phyloP scores from a whole-genome alignment of 2,113 vertebrate species.

The Neomonachus schauinslandi region DNA sequence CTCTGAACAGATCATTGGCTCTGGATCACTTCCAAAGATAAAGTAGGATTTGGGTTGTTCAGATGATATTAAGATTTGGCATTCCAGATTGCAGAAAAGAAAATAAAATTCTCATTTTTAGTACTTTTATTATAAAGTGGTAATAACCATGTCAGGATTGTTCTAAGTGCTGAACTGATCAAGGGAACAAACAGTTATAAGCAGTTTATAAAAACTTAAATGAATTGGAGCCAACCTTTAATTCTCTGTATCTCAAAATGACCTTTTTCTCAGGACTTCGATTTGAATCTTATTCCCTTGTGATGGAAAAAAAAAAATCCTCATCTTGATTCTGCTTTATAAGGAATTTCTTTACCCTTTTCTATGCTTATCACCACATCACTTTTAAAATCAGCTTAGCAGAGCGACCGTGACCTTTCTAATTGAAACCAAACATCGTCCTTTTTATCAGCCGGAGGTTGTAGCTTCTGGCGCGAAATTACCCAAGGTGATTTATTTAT shows the following conservation, averaged over 20 bases:
- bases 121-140: conserved; percentile 14
- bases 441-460: conserved; percentile 10
- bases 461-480: conserved; percentile 16
- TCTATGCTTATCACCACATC: not conserved
- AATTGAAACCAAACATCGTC: conserved; percentile 29
- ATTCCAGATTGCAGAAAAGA: not conserved
- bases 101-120: not conserved
- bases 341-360: conserved; percentile 45
- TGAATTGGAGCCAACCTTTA: not conserved
- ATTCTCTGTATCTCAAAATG: conserved; percentile 23
- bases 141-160: not conserved
- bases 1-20: not conserved
- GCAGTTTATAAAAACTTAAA: not conserved
- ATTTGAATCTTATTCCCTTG: conserved; percentile 13
- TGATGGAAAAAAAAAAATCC: not conserved
- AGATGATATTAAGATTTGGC: not conserved
- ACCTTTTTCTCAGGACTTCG: not conserved
- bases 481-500: conserved; percentile 20
- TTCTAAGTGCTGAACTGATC: not conserved
- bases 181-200: not conserved
- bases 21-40: not conserved
- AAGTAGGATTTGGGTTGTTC: not conserved
- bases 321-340: conserved; percentile 56
- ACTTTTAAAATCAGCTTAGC: conserved; percentile 52
- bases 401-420: conserved; percentile 38